These are phyloP conservation scores for Gobionotothen gibberifrons DNA, from an alignment of 2,797 vertebrate genomes.

Conservation along the genomic window DNA sequence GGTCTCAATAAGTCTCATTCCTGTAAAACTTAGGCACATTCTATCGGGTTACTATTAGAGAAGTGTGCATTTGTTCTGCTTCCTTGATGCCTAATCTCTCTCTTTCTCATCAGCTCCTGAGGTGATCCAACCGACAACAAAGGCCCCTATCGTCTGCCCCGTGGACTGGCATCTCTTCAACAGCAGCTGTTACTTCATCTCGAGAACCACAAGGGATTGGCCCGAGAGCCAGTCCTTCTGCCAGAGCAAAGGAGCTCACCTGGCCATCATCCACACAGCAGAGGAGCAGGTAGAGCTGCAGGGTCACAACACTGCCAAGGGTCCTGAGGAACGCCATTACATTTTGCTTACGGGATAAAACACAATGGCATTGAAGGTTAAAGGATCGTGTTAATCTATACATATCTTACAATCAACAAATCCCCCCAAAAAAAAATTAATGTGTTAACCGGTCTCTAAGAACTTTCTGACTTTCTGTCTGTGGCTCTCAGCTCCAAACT, in stretches of 20 bases:
- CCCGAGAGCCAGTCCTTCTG: constrained; percentile 52
- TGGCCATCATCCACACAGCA: constrained; percentile 78
- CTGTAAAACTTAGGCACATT: not conserved
- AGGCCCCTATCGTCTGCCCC: constrained; percentile 44
- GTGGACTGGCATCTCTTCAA: constrained; percentile 67
- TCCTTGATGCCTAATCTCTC: not conserved
- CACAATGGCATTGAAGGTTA: too few species aligned
- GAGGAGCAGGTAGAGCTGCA: constrained; percentile 76
- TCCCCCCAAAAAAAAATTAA: too few species aligned
- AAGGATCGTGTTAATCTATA: too few species aligned
- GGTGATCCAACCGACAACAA: not conserved
- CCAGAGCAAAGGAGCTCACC: constrained; percentile 63
- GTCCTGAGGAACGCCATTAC: too few species aligned
- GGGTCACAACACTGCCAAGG: not conserved
- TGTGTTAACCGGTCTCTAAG: too few species aligned
- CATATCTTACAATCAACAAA: too few species aligned
- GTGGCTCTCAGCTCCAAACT: too few species aligned
- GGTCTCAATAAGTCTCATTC: rapidly evolving
- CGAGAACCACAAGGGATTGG: constrained; percentile 45
- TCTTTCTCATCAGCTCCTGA: constrained; percentile 14
- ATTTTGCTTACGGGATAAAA: too few species aligned
- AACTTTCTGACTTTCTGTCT: too few species aligned
- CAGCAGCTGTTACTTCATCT: constrained; percentile 79
- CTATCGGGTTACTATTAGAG: too few species aligned
- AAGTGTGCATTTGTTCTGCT: not conserved